A percentile compares a stretch with the other conserved stretches of the same genome.
Conservation (phyloP, 2,888 invertebrate species). For the Linyphia triangularis region DNA sequence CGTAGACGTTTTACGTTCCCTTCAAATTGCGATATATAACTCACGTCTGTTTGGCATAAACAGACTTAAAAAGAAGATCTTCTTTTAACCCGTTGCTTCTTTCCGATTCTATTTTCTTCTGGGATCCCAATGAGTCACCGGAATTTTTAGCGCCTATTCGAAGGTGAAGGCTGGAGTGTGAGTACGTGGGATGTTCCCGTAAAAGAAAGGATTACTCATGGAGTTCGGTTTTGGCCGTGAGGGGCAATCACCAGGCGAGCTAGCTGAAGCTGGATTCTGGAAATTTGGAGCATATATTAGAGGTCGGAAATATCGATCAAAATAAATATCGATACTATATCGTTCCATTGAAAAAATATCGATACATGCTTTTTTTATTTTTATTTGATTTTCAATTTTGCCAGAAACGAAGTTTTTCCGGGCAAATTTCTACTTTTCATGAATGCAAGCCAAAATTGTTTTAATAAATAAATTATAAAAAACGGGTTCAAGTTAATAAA, state of each 20-base stretch:
- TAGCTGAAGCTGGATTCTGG: too few relatives aligned
- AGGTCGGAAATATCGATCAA: too few relatives aligned
- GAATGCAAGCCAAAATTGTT: too few relatives aligned
- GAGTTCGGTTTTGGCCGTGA: neutral
- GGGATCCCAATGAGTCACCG: constrained; percentile 25
- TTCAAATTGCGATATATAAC: neutral
- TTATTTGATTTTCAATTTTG: too few relatives aligned
- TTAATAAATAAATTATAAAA: too few relatives aligned
- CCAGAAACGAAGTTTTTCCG: too few relatives aligned
- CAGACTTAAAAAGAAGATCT: constrained; percentile 6
- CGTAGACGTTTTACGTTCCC: neutral
- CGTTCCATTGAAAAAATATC: too few relatives aligned
- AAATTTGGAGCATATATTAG: too few relatives aligned
- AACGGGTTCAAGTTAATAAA: too few relatives aligned
- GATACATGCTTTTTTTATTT: too few relatives aligned
- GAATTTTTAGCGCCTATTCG: constrained; percentile 29
- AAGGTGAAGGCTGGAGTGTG: constrained; percentile 41
- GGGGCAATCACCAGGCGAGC: constrained; percentile 10
- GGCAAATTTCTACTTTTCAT: too few relatives aligned
- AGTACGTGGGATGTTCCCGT: constrained; percentile 21
- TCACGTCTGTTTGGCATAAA: constrained; percentile 32
- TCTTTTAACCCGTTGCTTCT: constrained; percentile 24
- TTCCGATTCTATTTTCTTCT: neutral
- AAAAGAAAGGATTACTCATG: constrained; percentile 33
- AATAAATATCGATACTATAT: too few relatives aligned